phyloP scores from a whole-genome alignment of 2,797 vertebrate genomes.

The Rousettus madagascariensis region DNA sequence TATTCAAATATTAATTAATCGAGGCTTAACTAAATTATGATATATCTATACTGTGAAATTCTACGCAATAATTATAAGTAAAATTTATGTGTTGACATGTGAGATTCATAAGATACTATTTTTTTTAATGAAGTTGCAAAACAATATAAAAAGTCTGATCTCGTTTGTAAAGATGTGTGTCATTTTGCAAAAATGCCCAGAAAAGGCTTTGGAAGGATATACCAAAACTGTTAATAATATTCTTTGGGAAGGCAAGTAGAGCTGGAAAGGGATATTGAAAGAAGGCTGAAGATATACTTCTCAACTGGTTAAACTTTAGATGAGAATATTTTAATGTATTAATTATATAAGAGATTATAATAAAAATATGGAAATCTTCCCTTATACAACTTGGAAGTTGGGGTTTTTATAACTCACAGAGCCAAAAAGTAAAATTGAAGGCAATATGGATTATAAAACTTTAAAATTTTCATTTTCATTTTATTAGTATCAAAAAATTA shows the following conservation, averaged over 20 bases:
- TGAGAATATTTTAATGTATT: not conserved
- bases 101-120: not conserved
- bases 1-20: not conserved
- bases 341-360: not conserved
- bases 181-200: not conserved
- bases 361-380: not conserved
- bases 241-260: not conserved
- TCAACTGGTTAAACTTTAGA: not conserved
- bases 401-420: not conserved
- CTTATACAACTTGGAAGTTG: not conserved
- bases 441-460: not conserved
- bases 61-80: not conserved
- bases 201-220: not conserved
- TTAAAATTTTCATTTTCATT: not conserved
- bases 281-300: not conserved
- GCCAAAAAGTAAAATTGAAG: slow-evolving; percentile 4
- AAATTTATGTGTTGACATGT: not conserved
- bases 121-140: slow-evolving; percentile 4
- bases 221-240: not conserved
- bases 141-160: not conserved
- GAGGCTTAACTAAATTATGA: not conserved
- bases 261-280: not conserved
- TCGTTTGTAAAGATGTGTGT: not conserved
- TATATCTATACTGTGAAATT: not conserved
- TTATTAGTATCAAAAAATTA: not conserved